Evolutionary conservation across 2,888 invertebrate genomes (phyloP).

Genomic region (Schrankia costaestrigalis): DNA sequence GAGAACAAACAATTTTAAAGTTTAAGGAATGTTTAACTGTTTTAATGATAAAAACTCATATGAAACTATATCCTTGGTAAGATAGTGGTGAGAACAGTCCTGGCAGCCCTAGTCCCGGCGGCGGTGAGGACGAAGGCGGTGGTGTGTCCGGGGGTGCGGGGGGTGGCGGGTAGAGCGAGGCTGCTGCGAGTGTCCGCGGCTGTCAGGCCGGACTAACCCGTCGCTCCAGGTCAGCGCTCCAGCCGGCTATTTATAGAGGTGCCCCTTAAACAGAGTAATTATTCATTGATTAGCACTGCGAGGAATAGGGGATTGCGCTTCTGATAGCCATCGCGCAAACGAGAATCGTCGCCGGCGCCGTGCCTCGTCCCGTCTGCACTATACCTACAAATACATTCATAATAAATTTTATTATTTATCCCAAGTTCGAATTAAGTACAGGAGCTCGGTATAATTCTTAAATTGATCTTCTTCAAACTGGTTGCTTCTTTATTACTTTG

Average conservation of each 20-base stretch:
- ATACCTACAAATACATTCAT: constrained; percentile 17
- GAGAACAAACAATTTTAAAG: constrained; percentile 9
- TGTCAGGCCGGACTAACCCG: constrained; percentile 79
- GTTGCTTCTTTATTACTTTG: no score
- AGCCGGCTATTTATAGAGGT: constrained; percentile 80
- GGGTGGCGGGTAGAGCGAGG: constrained; percentile 49
- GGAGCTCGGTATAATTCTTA: no score
- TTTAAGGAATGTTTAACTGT: not conserved
- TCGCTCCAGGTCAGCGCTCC: constrained; percentile 81
- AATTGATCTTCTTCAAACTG: no score
- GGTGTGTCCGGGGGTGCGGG: constrained; percentile 28
- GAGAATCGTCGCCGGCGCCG: constrained; percentile 74
- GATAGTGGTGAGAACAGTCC: not conserved
- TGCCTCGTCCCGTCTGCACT: constrained; percentile 42
- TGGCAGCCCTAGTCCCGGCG: constrained; percentile 27
- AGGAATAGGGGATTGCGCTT: constrained; percentile 80
- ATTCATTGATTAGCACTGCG: constrained; percentile 81
- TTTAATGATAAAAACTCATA: not conserved
- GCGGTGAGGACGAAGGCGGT: constrained; percentile 25
- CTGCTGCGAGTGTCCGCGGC: constrained; percentile 72
- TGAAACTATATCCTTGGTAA: not conserved
- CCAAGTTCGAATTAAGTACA: no score
- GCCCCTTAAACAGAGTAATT: constrained; percentile 81
- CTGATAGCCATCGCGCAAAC: constrained; percentile 79
- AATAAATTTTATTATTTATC: constrained; percentile 29